A percentile compares a stretch with the other conserved stretches of the same genome.
Conservation (phyloP, 2,113 vertebrate species). For the Nibea albiflora region DNA sequence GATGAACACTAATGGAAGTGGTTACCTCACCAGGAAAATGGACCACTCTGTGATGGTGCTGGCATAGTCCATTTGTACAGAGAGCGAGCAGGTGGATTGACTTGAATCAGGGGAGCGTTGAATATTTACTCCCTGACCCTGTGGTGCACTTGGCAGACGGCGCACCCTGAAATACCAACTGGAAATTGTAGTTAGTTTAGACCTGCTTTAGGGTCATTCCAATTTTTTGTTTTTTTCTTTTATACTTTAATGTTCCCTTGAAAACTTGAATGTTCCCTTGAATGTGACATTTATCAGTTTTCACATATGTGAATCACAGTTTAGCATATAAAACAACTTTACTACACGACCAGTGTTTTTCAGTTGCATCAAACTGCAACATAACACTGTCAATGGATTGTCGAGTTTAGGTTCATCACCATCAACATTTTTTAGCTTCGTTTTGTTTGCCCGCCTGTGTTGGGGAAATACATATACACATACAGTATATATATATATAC, state of each 20-base stretch:
- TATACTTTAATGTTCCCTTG: background rate
- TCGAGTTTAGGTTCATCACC: too few species aligned
- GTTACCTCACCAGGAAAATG: conserved; percentile 83
- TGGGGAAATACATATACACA: too few species aligned
- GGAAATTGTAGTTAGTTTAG: background rate
- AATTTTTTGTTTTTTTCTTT: background rate
- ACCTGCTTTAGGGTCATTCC: background rate
- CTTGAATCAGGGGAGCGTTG: conserved; percentile 35
- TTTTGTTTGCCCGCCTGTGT: too few species aligned
- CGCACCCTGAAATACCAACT: background rate
- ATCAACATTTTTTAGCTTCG: too few species aligned
- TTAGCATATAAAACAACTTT: background rate
- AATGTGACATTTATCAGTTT: background rate
- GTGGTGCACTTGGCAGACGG: background rate
- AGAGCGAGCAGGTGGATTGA: conserved; percentile 51
- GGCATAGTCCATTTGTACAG: conserved; percentile 46
- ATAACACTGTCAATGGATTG: too few species aligned
- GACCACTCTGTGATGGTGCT: conserved; percentile 69
- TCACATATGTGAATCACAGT: background rate
- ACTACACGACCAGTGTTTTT: background rate
- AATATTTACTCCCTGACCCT: conserved; percentile 41
- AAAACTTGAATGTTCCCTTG: background rate
- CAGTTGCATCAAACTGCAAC: too few species aligned
- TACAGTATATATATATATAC: too few species aligned
- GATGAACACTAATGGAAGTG: conserved; percentile 85